Evolutionary conservation across 2,888 invertebrate genomes (phyloP).

Genomic region (Iphiclides podalirius): DNA sequence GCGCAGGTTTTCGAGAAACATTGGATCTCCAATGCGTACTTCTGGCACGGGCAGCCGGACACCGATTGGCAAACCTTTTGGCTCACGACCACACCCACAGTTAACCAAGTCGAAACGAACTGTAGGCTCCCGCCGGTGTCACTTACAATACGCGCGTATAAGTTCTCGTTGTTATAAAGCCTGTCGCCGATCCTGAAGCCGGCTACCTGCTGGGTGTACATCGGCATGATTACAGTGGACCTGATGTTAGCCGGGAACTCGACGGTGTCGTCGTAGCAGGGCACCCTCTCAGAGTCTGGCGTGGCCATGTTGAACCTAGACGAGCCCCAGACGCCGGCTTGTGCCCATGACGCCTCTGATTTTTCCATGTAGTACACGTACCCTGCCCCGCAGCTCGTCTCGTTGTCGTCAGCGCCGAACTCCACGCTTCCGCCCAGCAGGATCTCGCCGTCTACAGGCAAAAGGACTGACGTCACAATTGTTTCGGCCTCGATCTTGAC

Average conservation of each 20-base stretch:
- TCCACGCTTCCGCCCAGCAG: slow-evolving; percentile 50
- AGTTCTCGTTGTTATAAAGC: slow-evolving; percentile 10
- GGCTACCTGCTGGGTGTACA: slow-evolving; percentile 41
- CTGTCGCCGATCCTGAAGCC: slow-evolving; percentile 39
- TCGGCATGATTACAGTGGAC: slow-evolving; percentile 51
- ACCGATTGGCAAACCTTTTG: slow-evolving; percentile 36
- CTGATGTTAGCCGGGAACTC: slow-evolving; percentile 50
- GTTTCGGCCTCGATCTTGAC: slow-evolving; percentile 46
- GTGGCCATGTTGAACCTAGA: slow-evolving; percentile 64
- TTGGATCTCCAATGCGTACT: slow-evolving; percentile 42
- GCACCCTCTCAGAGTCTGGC: slow-evolving; percentile 70
- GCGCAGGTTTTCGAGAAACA: slow-evolving; percentile 57
- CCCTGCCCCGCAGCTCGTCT: slow-evolving; percentile 43
- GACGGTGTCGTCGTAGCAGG: slow-evolving; percentile 67
- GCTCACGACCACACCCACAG: slow-evolving; percentile 37
- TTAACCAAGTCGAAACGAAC: slow-evolving; percentile 39
- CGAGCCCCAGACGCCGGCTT: slow-evolving; percentile 67
- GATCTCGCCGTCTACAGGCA: slow-evolving; percentile 65
- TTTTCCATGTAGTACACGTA: slow-evolving; percentile 54
- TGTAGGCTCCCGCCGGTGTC: slow-evolving; percentile 36
- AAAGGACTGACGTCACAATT: slow-evolving; percentile 47
- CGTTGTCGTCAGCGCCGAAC: slow-evolving; percentile 45
- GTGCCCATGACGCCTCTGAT: slow-evolving; percentile 51
- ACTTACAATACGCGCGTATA: slow-evolving; percentile 25
- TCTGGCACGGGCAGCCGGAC: slow-evolving; percentile 64